Conservation (phyloP, 2,113 vertebrate genomes). For the Pan paniscus region DNA sequence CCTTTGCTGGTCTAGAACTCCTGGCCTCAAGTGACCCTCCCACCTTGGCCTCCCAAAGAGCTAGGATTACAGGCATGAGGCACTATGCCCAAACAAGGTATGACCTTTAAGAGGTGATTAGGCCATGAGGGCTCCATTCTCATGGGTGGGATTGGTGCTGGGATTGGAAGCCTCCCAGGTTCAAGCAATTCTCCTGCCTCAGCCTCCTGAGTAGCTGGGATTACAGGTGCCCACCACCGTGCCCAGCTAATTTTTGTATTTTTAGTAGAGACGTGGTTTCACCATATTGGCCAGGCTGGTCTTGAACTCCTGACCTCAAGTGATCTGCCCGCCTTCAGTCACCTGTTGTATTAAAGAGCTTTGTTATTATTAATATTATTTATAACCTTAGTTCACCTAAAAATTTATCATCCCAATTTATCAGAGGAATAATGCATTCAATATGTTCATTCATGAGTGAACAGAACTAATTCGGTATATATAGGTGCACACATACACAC, state of each 20-base stretch:
- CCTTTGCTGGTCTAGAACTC: no score
- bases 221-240: no score
- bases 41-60: no score
- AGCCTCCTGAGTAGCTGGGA: no score
- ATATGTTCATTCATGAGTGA: not conserved
- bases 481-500: fast-evolving
- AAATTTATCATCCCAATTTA: not conserved
- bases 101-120: not conserved
- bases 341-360: not conserved
- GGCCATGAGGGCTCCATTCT: not conserved
- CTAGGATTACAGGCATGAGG: no score
- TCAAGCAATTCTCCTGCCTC: not conserved
- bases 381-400: not conserved
- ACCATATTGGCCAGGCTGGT: no score
- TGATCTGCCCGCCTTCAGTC: not conserved
- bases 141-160: not conserved
- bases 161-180: not conserved
- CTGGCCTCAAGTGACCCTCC: no score
- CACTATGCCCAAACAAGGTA: no score
- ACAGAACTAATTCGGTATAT: not conserved
- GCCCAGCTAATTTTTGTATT: no score
- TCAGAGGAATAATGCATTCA: not conserved
- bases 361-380: not conserved
- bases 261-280: no score
- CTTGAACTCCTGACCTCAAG: no score